Percentiles rank a stretch among this genome's conserved stretches.
These are phyloP conservation scores for Herminia tarsipennalis DNA, from an alignment of 2,888 invertebrate genomes.

Conservation along the genomic window DNA sequence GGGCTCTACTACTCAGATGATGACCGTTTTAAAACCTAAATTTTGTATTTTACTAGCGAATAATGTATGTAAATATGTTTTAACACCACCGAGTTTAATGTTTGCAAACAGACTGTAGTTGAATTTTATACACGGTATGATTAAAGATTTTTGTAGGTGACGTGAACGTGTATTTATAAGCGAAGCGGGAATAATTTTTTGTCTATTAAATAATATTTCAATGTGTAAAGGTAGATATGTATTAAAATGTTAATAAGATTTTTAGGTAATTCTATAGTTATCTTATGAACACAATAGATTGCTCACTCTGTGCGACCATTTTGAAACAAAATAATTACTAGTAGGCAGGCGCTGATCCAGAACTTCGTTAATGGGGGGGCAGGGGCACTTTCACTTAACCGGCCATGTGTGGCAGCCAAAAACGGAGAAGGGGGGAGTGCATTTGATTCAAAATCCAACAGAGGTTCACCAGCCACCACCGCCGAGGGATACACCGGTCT, in stretches of 20 bases:
- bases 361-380: too few species aligned
- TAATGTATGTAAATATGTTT: constrained; percentile 41
- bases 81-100: constrained; percentile 35
- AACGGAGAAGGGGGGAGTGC: too few species aligned
- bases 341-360: too few species aligned
- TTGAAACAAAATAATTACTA: constrained; percentile 17
- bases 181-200: constrained; percentile 40
- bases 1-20: constrained; percentile 74
- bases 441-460: too few species aligned
- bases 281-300: constrained; percentile 36
- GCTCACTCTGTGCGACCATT: constrained; percentile 37
- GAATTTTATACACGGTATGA: constrained; percentile 55
- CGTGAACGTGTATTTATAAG: constrained; percentile 51
- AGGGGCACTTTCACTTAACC: too few species aligned
- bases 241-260: constrained; percentile 29
- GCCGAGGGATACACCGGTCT: too few species aligned
- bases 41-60: constrained; percentile 17
- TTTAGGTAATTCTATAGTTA: constrained; percentile 35
- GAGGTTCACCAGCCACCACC: too few species aligned
- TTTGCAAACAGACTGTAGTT: constrained; percentile 56
- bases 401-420: too few species aligned
- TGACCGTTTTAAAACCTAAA: constrained; percentile 40
- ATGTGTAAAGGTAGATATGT: constrained; percentile 34
- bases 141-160: constrained; percentile 52
- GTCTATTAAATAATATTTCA: constrained; percentile 31